A percentile compares a stretch with the other conserved stretches of the same genome.
Conservation (phyloP, 2,888 invertebrate species). For the Antheraea yamamai region DNA sequence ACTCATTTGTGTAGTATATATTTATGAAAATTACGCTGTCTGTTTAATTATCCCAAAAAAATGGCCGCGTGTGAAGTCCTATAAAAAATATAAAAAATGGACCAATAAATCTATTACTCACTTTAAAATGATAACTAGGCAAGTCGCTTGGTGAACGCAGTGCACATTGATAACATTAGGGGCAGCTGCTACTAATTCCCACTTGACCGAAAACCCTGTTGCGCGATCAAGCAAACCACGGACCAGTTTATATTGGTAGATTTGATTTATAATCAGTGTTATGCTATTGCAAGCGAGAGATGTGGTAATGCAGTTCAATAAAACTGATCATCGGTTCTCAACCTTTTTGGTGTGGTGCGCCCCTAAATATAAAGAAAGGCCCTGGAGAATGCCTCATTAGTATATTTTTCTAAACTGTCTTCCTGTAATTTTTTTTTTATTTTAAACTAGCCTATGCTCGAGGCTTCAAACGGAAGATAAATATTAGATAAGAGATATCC, state of each 20-base stretch:
- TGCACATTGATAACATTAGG: conserved; percentile 34
- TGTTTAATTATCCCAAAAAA: no score
- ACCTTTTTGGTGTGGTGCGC: not conserved
- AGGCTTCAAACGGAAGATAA: no score
- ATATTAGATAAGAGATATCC: no score
- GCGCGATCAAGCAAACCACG: conserved; percentile 31
- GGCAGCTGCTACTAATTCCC: conserved; percentile 36
- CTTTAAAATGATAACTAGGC: conserved; percentile 29
- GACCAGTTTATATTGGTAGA: conserved; percentile 33
- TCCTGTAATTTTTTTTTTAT: no score
- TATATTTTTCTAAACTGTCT: no score
- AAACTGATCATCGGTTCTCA: conserved; percentile 36
- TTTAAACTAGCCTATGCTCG: no score
- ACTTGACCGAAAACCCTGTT: conserved; percentile 34
- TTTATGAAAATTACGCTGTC: no score
- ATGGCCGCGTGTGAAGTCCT: no score
- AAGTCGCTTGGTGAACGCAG: conserved; percentile 27
- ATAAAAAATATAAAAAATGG: not conserved
- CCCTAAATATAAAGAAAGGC: no score
- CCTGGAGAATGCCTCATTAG: no score
- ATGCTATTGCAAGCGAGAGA: conserved; percentile 33
- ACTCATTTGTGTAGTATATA: no score
- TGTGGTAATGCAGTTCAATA: conserved; percentile 49
- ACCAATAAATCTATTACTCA: not conserved
- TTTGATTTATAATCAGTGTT: conserved; percentile 41